Conservation (phyloP, 2,888 invertebrate species). For the Pogonocherus hispidulus region DNA sequence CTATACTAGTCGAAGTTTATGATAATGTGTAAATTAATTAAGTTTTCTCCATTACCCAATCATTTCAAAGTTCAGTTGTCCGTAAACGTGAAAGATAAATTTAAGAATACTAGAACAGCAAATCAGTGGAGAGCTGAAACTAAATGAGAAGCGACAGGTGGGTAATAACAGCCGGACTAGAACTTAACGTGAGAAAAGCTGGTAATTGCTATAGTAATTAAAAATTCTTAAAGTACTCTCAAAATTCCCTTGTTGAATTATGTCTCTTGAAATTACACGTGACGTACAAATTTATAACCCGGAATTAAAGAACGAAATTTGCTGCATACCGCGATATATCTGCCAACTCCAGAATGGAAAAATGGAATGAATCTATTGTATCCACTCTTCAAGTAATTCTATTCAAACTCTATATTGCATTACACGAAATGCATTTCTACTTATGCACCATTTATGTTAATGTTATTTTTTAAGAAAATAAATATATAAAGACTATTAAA, state of each 20-base stretch:
- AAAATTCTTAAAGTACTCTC: background rate
- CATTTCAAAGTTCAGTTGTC: too few species aligned
- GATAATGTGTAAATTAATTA: too few species aligned
- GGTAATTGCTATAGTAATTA: background rate
- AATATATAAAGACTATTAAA: too few species aligned
- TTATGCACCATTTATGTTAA: background rate
- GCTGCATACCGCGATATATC: background rate
- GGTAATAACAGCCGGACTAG: background rate
- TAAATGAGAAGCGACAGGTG: background rate
- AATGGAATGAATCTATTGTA: background rate
- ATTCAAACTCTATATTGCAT: background rate
- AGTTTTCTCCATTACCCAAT: too few species aligned
- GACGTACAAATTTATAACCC: background rate
- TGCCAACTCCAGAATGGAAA: background rate
- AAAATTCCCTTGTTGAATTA: background rate
- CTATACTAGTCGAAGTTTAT: too few species aligned
- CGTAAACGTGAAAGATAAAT: too few species aligned
- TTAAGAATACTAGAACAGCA: too few species aligned
- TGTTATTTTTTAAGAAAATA: too few species aligned
- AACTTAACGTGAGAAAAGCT: background rate
- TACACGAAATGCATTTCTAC: background rate
- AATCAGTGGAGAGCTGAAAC: too few species aligned
- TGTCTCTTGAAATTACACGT: background rate
- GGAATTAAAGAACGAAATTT: background rate
- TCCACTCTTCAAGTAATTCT: background rate